Evolutionary conservation across 2,888 invertebrate species (phyloP), one percentile per base, ranked within the genome.

Genomic region (Xanthorhoe designata): DNA sequence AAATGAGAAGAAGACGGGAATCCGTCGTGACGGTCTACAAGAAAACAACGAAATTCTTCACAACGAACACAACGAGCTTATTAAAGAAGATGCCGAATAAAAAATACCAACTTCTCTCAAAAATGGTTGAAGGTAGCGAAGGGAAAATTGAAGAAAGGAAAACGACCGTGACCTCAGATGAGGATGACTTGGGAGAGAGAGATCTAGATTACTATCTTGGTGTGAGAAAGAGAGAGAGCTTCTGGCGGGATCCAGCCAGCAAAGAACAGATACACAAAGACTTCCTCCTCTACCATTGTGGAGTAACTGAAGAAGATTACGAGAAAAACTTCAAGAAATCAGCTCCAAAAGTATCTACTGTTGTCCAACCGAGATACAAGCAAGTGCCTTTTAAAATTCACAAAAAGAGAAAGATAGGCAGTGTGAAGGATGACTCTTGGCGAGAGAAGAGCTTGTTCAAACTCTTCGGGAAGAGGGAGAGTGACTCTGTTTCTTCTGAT

Each of bases 321-420:
- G 83, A 92, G 51, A 83, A 80, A 57, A 78, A 79, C 32, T 85
- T 84, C 59, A 89, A 86, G 65, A 90, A 77, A 45, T 73, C 77
- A 1, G 65, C 76, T 3, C 77, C 82, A 0, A 87, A 85, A 75
- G 75, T 76, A 0, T 79, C 83, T 17, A 78, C 79, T 57, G 76
- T 78, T 1, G 69, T 76, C 7, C 87, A 84, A 60, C 90, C 89
- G 0, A 87, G 75, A 74, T 71, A 90, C 4, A 92, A 89, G 70
- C 93, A 92, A 82, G 91, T 93, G 38, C 92, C 93, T 64, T 92
- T 93, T 69, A 92, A 90, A 75, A 91, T 93, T 42, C 88, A 92
- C 58, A 89, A 77, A 62, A 91, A 88, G 64, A 84, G 81, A 32
- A 90, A 83, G 67, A 77, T 77, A 4, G 80, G 78, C 2, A 79